These are phyloP conservation scores for Caiman crocodilus DNA, from an alignment of 2,797 vertebrate species.

Conservation along the genomic window DNA sequence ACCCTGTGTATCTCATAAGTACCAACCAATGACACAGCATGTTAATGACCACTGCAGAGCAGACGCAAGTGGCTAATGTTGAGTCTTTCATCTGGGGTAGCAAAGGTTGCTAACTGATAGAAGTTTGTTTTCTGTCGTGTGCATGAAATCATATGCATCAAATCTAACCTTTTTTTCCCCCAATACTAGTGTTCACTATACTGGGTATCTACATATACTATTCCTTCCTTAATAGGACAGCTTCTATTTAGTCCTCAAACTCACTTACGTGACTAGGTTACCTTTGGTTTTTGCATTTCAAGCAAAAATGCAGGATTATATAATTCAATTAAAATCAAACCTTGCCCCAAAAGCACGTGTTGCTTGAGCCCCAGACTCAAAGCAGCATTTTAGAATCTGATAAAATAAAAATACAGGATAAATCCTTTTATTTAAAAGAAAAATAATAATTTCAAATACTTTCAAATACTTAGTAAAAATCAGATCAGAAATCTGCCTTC, in stretches of 20 bases:
- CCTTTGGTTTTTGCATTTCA: slow-evolving; percentile 7
- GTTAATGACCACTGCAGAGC: too few species aligned
- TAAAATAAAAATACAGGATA: slow-evolving; percentile 27
- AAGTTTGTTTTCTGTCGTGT: neutral
- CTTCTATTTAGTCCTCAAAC: neutral
- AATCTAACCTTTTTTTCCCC: neutral
- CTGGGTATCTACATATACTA: neutral
- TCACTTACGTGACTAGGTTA: neutral
- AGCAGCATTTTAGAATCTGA: slow-evolving; percentile 14
- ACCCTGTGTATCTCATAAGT: too few species aligned
- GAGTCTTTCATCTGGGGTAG: neutral
- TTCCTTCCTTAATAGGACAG: neutral
- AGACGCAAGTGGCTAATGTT: too few species aligned
- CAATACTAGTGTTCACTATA: too few species aligned
- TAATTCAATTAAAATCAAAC: neutral
- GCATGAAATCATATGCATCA: neutral
- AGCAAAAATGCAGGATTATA: slow-evolving; percentile 32
- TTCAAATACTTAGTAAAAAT: neutral
- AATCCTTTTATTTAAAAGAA: neutral
- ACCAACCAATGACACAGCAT: too few species aligned
- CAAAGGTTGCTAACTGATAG: neutral
- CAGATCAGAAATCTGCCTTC: slow-evolving; percentile 45
- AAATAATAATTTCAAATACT: too few species aligned
- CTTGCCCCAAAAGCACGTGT: neutral
- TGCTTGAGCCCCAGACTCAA: neutral